Evolutionary conservation across 2,113 vertebrate species (phyloP).

Genomic region (Atherinomorus stipes): DNA sequence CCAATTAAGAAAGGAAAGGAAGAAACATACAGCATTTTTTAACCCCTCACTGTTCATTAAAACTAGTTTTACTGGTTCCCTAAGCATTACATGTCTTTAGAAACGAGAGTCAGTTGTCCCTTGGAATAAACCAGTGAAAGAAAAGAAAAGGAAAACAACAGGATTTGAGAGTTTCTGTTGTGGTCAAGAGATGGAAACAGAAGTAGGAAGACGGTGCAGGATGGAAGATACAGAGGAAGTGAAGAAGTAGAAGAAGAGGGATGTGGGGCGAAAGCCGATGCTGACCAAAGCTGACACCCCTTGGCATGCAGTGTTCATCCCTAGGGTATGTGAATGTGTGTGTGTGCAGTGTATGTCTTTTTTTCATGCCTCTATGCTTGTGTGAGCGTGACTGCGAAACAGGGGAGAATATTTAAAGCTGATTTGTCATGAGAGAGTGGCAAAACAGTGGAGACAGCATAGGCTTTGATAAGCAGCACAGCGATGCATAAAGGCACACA

Average conservation of each 20-base stretch:
- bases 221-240: slow-evolving; percentile 40
- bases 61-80: neutral
- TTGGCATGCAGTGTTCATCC: slow-evolving; percentile 57
- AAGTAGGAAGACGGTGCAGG: slow-evolving; percentile 47
- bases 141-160: neutral
- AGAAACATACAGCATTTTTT: neutral
- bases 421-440: slow-evolving; percentile 70
- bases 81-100: slow-evolving; percentile 6
- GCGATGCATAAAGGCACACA: neutral
- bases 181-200: slow-evolving; percentile 2
- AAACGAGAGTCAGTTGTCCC: neutral
- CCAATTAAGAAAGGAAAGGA: slow-evolving; percentile 7
- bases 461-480: slow-evolving; percentile 55
- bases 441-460: slow-evolving; percentile 63
- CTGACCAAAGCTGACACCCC: slow-evolving; percentile 77
- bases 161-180: neutral
- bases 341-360: slow-evolving; percentile 27
- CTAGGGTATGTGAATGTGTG: slow-evolving; percentile 33
- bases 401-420: slow-evolving; percentile 70
- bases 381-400: slow-evolving; percentile 62
- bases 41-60: neutral
- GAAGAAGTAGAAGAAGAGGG: slow-evolving; percentile 25
- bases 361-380: slow-evolving; percentile 56
- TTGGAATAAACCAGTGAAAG: neutral
- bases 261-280: slow-evolving; percentile 41